Conservation (phyloP, 2,113 vertebrate genomes). For the Tetrao urogallus region DNA sequence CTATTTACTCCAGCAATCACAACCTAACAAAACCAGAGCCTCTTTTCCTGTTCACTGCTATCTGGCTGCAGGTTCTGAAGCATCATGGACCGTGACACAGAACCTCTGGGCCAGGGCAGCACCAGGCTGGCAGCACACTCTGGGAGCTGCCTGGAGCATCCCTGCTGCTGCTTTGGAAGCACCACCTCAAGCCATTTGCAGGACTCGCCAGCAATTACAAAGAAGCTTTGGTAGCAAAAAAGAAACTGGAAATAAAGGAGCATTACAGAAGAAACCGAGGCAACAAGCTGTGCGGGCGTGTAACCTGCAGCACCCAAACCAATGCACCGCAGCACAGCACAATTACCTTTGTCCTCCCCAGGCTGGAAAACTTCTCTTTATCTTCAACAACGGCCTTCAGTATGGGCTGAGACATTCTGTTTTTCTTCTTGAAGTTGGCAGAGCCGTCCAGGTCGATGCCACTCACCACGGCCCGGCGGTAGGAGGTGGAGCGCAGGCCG, state of each 20-base stretch:
- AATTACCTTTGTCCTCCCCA: conserved; percentile 81
- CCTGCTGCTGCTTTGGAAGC: background rate
- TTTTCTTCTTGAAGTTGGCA: conserved; percentile 73
- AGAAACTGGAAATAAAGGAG: background rate
- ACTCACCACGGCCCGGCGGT: conserved; percentile 92
- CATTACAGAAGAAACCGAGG: rapidly evolving
- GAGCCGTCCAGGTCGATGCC: conserved; percentile 83
- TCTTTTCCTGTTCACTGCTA: background rate
- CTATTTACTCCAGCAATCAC: background rate
- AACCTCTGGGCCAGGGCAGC: background rate
- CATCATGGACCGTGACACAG: background rate
- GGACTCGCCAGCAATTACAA: rapidly evolving
- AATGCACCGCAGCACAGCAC: rapidly evolving
- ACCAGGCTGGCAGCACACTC: background rate
- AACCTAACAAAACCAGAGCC: background rate
- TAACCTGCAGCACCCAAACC: rapidly evolving
- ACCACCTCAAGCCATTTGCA: rapidly evolving
- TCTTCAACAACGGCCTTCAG: conserved; percentile 80
- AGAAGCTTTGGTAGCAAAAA: background rate
- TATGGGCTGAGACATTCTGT: conserved; percentile 81
- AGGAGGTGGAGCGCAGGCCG: conserved; percentile 92
- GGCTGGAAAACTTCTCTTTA: conserved; percentile 78
- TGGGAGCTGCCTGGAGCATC: background rate
- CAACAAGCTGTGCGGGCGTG: rapidly evolving
- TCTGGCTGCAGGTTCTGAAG: background rate